A percentile compares a stretch with the other conserved stretches of the same genome.
Evolutionary conservation across 2,888 invertebrate genomes (phyloP).

Genomic region (Coelogynopora nodosa): DNA sequence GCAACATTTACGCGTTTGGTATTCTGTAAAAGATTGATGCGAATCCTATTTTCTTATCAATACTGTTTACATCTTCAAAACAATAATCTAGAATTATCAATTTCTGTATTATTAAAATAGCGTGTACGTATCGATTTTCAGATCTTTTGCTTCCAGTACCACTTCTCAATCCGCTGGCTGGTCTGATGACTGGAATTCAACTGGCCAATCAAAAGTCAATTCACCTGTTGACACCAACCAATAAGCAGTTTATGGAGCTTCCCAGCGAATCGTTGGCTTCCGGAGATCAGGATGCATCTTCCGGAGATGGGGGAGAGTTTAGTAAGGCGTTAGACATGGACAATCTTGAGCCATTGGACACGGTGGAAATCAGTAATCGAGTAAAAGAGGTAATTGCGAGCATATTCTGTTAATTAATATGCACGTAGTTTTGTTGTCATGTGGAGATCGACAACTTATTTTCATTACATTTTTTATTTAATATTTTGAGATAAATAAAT

Average conservation of each 20-base stretch:
- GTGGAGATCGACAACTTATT: too few relatives aligned
- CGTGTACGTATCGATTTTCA: too few relatives aligned
- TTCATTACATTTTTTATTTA: too few relatives aligned
- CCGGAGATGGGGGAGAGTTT: neutral
- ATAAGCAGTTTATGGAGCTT: neutral
- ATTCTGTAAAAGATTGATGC: too few relatives aligned
- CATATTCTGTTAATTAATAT: neutral
- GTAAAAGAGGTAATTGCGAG: constrained; percentile 74
- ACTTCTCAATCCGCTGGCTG: neutral
- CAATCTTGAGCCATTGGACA: constrained; percentile 69
- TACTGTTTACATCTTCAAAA: too few relatives aligned
- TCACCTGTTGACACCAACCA: neutral
- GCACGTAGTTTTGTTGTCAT: neutral
- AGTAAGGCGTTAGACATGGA: neutral
- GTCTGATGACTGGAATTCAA: neutral
- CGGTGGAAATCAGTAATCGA: constrained; percentile 88
- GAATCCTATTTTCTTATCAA: too few relatives aligned
- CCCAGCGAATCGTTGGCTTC: neutral
- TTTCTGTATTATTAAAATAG: too few relatives aligned
- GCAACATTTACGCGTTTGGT: too few relatives aligned
- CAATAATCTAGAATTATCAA: too few relatives aligned
- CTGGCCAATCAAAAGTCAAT: neutral
- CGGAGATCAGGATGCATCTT: neutral
- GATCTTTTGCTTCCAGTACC: neutral
- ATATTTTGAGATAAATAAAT: too few relatives aligned